Base-by-base conservation (phyloP, 2,113 vertebrate genomes). In the Hucho hucho region DNA sequence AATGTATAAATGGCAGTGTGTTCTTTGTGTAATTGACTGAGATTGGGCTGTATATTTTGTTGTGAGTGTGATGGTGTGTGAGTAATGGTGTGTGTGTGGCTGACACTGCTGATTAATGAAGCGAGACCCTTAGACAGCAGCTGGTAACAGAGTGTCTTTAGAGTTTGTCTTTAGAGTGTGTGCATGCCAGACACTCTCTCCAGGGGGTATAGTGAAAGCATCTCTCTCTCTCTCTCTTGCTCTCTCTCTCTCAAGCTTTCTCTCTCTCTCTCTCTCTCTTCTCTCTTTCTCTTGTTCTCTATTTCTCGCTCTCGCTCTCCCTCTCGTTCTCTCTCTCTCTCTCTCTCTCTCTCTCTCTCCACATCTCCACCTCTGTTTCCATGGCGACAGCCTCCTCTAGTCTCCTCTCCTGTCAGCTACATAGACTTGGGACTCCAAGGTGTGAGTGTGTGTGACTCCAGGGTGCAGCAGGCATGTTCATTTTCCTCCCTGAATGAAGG, bases 371-470 rank as follows among this genome's bases (percentile, higher is more conserved):
- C 88, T 75, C 59, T 0, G 86, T 90, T 82, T 71, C 88, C 84
- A 92, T 92, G 74, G 87, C 0, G 80, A 92, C 88, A 80, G 81
- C 76, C 77, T 87, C 76, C 80, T 85, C 22, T 53, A 18, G 49
- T 53, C 14, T 53, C 49, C 49, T 53, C 49, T 18, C 49, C 49
- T 43, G 49, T 77, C 49, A 56, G 72, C 85, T 69, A 74, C 69
- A 79, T 84, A 89, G 85, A 89, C 79, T 81, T 89, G 88, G 79
- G 81, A 90, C 78, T 86, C 83, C 83, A 78, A 84, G 86, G 84
- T 89, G 67, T 9, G 70, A 47, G 59, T 24, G 32, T 73, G 13
- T 37, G 2, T 47, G 58, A 16, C 37, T 43, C 37, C 9, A 43
- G 37, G 37, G 37, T 43, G 37, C 7, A 43, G 37, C 37, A 43